Evolutionary conservation across 2,888 invertebrate genomes (phyloP), one percentile per base, ranked within the genome.

Genomic region (Philereme vetulata): DNA sequence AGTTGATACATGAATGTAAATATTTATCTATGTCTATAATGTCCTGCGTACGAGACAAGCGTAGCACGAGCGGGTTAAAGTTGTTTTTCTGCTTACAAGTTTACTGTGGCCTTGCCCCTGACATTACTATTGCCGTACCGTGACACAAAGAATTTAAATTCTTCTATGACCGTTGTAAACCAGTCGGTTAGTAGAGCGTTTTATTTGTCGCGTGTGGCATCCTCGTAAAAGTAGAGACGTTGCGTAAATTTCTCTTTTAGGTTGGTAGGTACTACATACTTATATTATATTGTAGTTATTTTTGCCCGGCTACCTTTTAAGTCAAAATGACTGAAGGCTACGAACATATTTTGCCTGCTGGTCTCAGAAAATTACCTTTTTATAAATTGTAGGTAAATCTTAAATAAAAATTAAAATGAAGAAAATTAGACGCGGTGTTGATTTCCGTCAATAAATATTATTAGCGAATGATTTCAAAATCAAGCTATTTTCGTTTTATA

Each of bases 121-220:
- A 53, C 56, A 63, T 63, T 56, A 53, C 45, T 48, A 56, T 49
- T 35, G 21, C 40, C 36, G 35, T 64, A 56, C 43, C 59, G 62
- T 67, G 65, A 56, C 57, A 56, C 49, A 53, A 52, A 51, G 66
- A 66, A 70, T 76, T 76, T 60, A 68, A 72, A 73, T 70, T 67
- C 70, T 67, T 62, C 64, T 66, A 70, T 60, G 65, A 67, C 63
- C 59, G 63, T 65, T 74, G 67, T 66, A 53, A 66, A 68, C 60
- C 56, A 64, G 61, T 47, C 47, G 46, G 47, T 62, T 53, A 70
- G 68, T 64, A 54, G 65, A 62, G 67, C 51, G 64, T 71, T 72
- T 70, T 70, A 69, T 74, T 66, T 65, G 52, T 77, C 65, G 77
- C 77, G 71, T 76, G 73, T 77, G 67, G 68, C 69, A 68, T 68